A percentile compares a stretch with the other conserved stretches of the same genome.
phyloP scores from a whole-genome alignment of 2,797 vertebrate species.

The Peromyscus aztecus region DNA sequence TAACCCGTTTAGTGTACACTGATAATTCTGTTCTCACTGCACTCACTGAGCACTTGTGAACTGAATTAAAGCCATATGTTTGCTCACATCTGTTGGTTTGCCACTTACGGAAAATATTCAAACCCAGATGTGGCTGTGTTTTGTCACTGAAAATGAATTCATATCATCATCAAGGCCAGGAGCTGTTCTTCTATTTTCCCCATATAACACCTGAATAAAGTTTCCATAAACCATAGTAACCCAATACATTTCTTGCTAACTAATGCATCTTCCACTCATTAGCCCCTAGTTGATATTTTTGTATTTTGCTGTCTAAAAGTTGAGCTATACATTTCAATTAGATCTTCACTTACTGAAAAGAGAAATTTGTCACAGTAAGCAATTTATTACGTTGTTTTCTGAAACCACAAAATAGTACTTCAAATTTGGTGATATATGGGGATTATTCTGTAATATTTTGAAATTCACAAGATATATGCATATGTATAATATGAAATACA shows the following conservation, averaged over 20 bases:
- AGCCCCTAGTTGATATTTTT: slow-evolving; percentile 35
- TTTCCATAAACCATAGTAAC: background rate
- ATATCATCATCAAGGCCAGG: background rate
- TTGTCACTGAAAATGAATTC: slow-evolving; percentile 38
- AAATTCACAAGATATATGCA: slow-evolving; percentile 72
- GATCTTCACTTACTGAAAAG: slow-evolving; percentile 57
- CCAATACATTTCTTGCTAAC: slow-evolving; percentile 66
- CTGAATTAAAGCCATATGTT: background rate
- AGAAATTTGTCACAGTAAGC: slow-evolving; percentile 70
- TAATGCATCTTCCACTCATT: slow-evolving; percentile 52
- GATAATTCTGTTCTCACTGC: background rate
- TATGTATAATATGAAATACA: slow-evolving; percentile 60
- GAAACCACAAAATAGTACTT: slow-evolving; percentile 65
- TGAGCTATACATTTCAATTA: slow-evolving; percentile 77
- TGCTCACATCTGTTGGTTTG: background rate
- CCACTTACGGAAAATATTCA: slow-evolving; percentile 38
- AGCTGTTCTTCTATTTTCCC: slow-evolving; percentile 4
- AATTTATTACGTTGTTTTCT: slow-evolving; percentile 74
- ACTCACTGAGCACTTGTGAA: background rate
- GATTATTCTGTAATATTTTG: slow-evolving; percentile 63
- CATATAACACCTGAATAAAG: background rate
- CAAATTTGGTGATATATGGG: slow-evolving; percentile 70
- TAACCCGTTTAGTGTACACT: background rate
- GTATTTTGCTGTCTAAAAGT: slow-evolving; percentile 51
- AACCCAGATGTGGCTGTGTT: background rate